Evolutionary conservation across 1,140 invertebrate species (phyloP).

Genomic region (Drosophila virilis): DNA sequence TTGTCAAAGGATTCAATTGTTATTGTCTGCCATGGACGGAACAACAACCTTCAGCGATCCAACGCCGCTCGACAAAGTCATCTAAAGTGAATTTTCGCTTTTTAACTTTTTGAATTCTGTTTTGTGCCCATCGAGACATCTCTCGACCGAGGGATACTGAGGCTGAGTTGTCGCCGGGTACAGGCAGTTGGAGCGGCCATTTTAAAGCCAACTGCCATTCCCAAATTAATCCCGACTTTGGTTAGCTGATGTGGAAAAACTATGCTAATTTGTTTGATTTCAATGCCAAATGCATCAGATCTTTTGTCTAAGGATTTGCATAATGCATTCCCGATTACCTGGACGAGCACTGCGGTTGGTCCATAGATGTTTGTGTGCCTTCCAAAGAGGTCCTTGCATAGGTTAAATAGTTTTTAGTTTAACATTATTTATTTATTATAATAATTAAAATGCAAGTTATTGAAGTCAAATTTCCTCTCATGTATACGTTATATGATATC

Average conservation of each 20-base stretch:
- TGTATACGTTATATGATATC: too few relatives aligned
- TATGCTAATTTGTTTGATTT: conserved; percentile 70
- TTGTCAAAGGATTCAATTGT: conserved; percentile 34
- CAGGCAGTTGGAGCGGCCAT: conserved; percentile 25
- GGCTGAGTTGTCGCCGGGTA: background rate
- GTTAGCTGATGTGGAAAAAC: conserved; percentile 71
- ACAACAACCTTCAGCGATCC: conserved; percentile 33
- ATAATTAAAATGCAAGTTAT: background rate
- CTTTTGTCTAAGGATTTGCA: conserved; percentile 67
- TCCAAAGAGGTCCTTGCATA: conserved; percentile 12
- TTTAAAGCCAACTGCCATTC: conserved; percentile 28
- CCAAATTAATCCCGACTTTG: conserved; percentile 76
- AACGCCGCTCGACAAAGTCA: conserved; percentile 74
- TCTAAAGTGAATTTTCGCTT: conserved; percentile 81
- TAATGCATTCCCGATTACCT: conserved; percentile 67
- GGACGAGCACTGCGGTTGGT: conserved; percentile 31
- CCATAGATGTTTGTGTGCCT: conserved; percentile 4
- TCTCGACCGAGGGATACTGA: conserved; percentile 4
- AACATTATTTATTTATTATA: background rate
- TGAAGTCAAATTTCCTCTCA: too few relatives aligned
- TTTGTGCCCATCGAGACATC: background rate
- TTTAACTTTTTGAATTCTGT: conserved; percentile 80
- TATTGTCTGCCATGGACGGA: conserved; percentile 7
- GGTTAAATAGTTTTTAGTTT: conserved; percentile 15
- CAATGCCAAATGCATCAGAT: conserved; percentile 30